Conservation (phyloP, 2,888 invertebrate genomes). For the Labia minor region DNA sequence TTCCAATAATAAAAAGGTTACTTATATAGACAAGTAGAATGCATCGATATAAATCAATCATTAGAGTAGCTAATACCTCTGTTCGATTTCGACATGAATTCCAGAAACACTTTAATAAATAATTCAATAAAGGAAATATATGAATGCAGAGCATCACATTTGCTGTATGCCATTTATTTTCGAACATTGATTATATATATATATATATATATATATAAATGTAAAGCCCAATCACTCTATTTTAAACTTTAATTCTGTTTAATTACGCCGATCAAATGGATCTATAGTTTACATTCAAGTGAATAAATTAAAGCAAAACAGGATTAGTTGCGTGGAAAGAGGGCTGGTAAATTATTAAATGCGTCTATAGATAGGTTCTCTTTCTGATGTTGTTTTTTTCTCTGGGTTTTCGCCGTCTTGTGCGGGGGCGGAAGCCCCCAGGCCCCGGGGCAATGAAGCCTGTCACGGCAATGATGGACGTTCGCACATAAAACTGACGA, state of each 20-base stretch:
- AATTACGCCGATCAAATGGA: constrained; percentile 13
- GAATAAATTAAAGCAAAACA: constrained; percentile 4
- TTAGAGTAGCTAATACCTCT: background rate
- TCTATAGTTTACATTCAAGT: constrained; percentile 6
- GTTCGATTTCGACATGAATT: background rate
- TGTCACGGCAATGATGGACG: constrained; percentile 39
- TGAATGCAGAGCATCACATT: background rate
- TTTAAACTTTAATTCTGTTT: constrained; percentile 13
- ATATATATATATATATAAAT: background rate
- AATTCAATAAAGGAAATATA: constrained; percentile 13
- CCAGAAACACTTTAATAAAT: background rate
- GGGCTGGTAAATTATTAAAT: constrained; percentile 1
- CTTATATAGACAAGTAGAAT: background rate
- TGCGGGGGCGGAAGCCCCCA: background rate
- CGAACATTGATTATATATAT: background rate
- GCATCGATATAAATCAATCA: background rate
- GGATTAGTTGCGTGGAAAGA: background rate
- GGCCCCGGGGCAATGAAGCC: constrained; percentile 35
- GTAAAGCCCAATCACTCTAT: background rate
- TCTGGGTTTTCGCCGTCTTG: background rate
- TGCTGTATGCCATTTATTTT: constrained; percentile 1
- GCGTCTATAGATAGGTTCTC: constrained; percentile 13
- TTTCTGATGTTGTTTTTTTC: constrained; percentile 21
- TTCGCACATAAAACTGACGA: constrained; percentile 31
- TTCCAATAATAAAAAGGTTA: background rate